Conservation (phyloP, 2,797 vertebrate species). For the Sebastes cheni region DNA sequence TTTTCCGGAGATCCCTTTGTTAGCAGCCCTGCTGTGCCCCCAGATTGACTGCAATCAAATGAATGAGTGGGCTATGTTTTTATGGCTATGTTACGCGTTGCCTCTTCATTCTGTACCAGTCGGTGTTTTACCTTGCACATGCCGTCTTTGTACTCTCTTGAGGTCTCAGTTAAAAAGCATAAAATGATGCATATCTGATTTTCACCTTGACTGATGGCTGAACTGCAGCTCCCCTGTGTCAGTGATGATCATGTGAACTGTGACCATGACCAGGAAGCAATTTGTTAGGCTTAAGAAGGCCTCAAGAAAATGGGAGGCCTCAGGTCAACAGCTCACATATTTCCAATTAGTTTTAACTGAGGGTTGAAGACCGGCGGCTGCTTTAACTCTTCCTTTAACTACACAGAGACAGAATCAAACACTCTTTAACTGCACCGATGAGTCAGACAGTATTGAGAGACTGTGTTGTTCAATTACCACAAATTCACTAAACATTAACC, state of each 20-base stretch:
- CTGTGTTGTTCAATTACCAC: neutral
- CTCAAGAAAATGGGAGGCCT: slow-evolving; percentile 37
- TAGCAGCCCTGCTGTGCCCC: too few relatives aligned
- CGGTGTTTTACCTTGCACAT: neutral
- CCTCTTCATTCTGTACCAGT: neutral
- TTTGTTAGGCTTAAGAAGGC: slow-evolving; percentile 71
- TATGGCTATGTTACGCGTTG: too few relatives aligned
- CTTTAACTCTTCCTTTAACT: slow-evolving; percentile 27
- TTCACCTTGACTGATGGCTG: slow-evolving; percentile 51
- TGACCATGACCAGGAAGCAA: slow-evolving; percentile 80
- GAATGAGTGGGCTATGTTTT: too few relatives aligned
- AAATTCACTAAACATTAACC: neutral
- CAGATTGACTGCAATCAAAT: too few relatives aligned
- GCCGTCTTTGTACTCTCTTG: neutral
- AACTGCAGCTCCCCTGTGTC: slow-evolving; percentile 38
- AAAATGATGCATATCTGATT: slow-evolving; percentile 42
- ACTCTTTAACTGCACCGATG: slow-evolving; percentile 13
- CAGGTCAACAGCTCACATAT: slow-evolving; percentile 68
- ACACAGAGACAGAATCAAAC: neutral
- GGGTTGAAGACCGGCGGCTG: slow-evolving; percentile 33
- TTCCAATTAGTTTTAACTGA: slow-evolving; percentile 63
- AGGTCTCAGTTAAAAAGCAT: slow-evolving; percentile 22
- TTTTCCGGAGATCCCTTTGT: too few relatives aligned
- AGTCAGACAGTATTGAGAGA: neutral
- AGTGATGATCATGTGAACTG: slow-evolving; percentile 61